Evolutionary conservation across 2,888 invertebrate species (phyloP).

Genomic region (Philereme transversata): DNA sequence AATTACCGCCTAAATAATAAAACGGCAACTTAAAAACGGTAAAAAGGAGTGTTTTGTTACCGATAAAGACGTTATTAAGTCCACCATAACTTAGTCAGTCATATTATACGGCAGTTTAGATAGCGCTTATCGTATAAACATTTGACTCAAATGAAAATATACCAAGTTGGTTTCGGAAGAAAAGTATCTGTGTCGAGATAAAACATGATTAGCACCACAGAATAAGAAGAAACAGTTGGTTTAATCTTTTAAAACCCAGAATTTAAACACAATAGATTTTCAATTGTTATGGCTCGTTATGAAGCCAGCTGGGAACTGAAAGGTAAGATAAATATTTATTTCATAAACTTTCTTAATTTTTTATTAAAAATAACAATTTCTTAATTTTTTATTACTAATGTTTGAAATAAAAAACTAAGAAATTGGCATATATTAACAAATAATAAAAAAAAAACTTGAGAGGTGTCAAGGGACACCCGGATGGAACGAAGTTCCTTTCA

Average conservation of each 20-base stretch:
- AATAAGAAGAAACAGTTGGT: conserved; percentile 2
- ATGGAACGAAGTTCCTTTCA: too few species aligned
- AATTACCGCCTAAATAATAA: conserved; percentile 55
- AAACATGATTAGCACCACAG: conserved; percentile 57
- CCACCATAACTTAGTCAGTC: conserved; percentile 55
- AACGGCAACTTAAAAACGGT: conserved; percentile 58
- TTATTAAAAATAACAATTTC: too few species aligned
- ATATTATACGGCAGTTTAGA: conserved; percentile 69
- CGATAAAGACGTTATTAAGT: conserved; percentile 68
- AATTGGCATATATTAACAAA: too few species aligned
- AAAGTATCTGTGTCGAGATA: conserved; percentile 60
- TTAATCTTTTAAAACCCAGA: conserved; percentile 1
- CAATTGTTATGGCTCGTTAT: too few species aligned
- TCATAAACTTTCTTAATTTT: too few species aligned
- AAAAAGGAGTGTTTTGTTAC: conserved; percentile 60
- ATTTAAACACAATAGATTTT: too few species aligned
- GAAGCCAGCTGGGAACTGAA: too few species aligned
- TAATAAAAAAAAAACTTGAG: too few species aligned
- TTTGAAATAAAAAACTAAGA: too few species aligned
- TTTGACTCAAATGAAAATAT: conserved; percentile 62
- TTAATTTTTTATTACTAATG: too few species aligned
- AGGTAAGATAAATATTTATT: too few species aligned
- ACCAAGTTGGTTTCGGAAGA: conserved; percentile 47
- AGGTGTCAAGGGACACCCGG: too few species aligned
- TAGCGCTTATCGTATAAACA: conserved; percentile 64